Base-by-base conservation (phyloP, 64 coral and sea anemone species). In the Montipora efflorescens region DNA sequence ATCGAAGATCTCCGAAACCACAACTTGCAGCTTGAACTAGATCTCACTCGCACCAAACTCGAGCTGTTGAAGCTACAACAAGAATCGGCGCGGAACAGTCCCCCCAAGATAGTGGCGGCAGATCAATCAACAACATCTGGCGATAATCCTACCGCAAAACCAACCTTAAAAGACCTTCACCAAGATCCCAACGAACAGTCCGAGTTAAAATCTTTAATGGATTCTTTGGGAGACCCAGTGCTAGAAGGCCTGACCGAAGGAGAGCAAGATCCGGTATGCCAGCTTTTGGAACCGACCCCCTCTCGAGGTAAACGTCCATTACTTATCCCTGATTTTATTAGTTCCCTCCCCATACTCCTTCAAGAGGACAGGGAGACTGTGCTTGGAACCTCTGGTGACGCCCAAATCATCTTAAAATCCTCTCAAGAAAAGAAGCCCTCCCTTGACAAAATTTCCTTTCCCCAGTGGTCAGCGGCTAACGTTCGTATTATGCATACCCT, bases 401-500 rank as follows among this genome's bases (percentile, higher is more conserved):
- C 70, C 7, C 22, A 22, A 73, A 73, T 73, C 16, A 16, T 73
- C 4, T 73, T 73, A 25, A 73, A 73, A 73, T 23, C 70, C 70
- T 21, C 70, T 23, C n/a, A 73, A 21, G 70, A 73, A 21, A 73
- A 73, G 70, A 76, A 76, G 23, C 71, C 16, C 77, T 53, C 47
- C 47, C 89, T 73, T 15, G 78, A 72, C 48, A 77, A 81, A 81
- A 78, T 92, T 7, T 59, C 66, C 14, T 92, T 92, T 10, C 55
- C 74, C 4, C 73, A 93, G 11, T 87, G 91, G 82, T 87, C 90
- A 77, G 81, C 74, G 18, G 74, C 91, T 52, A 79, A 92, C 51
- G 85, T 92, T 14, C 74, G 81, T 67, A 92, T 85, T 45, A 92
- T 92, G 80, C 82, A 93, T 71, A 79, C 75, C 62, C 74, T 93